Evolutionary conservation across 2,797 vertebrate genomes (phyloP).

Genomic region (Neostethus bicornis): DNA sequence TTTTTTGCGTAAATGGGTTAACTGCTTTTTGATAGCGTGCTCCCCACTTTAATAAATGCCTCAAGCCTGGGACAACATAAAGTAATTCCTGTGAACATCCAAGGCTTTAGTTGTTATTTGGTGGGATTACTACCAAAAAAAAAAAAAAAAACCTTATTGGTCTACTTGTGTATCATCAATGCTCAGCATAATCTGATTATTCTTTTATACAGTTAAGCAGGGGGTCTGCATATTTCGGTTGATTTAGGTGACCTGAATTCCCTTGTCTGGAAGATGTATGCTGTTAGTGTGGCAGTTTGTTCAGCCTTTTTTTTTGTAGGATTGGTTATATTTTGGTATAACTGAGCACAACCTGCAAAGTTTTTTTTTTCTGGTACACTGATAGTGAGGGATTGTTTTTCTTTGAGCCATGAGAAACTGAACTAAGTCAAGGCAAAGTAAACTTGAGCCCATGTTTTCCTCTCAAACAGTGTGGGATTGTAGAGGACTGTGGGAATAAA

Average conservation of each 20-base stretch:
- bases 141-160: constrained; percentile 17
- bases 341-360: background rate
- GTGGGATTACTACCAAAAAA: constrained; percentile 10
- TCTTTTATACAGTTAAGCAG: constrained; percentile 46
- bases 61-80: background rate
- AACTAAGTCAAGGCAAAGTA: constrained; percentile 25
- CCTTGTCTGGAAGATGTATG: constrained; percentile 55
- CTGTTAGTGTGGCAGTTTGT: constrained; percentile 30
- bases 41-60: constrained; percentile 3
- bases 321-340: background rate
- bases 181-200: constrained; percentile 67
- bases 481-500: constrained; percentile 51
- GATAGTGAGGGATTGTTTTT: constrained; percentile 3
- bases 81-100: background rate
- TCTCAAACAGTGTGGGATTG: constrained; percentile 38
- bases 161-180: constrained; percentile 44
- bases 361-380: background rate
- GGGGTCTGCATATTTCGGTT: constrained; percentile 58
- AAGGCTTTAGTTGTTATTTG: constrained; percentile 5
- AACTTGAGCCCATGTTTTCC: constrained; percentile 37
- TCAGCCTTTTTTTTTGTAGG: constrained; percentile 9
- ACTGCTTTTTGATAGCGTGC: background rate
- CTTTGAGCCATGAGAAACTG: constrained; percentile 1
- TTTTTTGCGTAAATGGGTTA: constrained; percentile 1
- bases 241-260: constrained; percentile 70